Percentiles rank a stretch among this genome's conserved stretches.
These are phyloP conservation scores for Agriopis aurantiaria DNA, from an alignment of 2,888 invertebrate genomes.

Conservation along the genomic window DNA sequence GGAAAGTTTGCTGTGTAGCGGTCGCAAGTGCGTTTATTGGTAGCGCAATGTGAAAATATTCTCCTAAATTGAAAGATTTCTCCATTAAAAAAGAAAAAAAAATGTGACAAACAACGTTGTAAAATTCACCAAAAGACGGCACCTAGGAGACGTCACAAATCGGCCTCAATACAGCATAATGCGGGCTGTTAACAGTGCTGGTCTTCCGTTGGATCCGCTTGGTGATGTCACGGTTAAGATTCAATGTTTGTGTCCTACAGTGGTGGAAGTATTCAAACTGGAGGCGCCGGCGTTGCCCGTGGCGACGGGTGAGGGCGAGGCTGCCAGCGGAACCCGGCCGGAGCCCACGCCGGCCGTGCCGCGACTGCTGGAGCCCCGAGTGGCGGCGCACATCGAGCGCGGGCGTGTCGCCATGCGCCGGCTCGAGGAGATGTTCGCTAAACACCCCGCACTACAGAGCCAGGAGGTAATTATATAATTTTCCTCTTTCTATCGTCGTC, in stretches of 20 bases:
- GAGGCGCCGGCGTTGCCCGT: conserved; percentile 20
- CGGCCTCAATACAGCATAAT: too few relatives aligned
- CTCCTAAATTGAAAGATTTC: too few relatives aligned
- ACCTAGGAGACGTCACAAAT: too few relatives aligned
- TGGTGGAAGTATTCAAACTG: conserved; percentile 36
- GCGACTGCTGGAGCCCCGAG: conserved; percentile 84
- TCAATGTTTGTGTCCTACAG: background rate
- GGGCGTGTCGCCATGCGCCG: conserved; percentile 91
- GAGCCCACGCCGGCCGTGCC: conserved; percentile 57
- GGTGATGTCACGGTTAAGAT: too few relatives aligned
- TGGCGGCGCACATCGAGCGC: conserved; percentile 92
- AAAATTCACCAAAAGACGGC: too few relatives aligned
- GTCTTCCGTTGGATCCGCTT: too few relatives aligned
- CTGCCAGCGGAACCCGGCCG: conserved; percentile 3
- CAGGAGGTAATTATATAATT: conserved; percentile 82
- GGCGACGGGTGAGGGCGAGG: conserved; percentile 30
- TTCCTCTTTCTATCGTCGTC: background rate
- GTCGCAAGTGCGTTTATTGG: too few relatives aligned
- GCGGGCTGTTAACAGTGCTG: too few relatives aligned
- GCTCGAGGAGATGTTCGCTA: conserved; percentile 92
- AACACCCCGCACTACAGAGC: conserved; percentile 91
- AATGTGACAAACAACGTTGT: too few relatives aligned
- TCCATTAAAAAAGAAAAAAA: too few relatives aligned
- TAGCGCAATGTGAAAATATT: too few relatives aligned
- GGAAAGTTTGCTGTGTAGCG: too few relatives aligned